These are phyloP conservation scores for Vesta saturnalis DNA, from an alignment of 2,888 invertebrate genomes.

Conservation along the genomic window DNA sequence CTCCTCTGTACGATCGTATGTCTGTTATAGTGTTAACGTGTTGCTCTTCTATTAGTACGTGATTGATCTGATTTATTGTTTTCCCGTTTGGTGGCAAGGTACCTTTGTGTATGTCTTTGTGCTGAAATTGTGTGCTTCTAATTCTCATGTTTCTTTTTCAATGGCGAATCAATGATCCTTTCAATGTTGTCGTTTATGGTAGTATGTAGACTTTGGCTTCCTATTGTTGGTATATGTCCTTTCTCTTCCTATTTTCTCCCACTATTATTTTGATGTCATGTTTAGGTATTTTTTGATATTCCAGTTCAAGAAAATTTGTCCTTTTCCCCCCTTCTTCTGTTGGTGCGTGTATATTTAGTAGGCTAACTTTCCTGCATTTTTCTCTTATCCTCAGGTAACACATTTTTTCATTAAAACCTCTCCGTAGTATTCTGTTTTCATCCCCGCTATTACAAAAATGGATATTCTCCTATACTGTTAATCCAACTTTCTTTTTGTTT, in stretches of 20 bases:
- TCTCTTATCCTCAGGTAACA: too few relatives aligned
- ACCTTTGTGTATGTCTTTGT: neutral
- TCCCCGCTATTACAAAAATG: too few relatives aligned
- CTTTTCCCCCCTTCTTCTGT: too few relatives aligned
- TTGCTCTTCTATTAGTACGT: too few relatives aligned
- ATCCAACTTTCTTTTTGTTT: neutral
- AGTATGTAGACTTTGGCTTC: neutral
- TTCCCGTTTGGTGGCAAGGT: neutral
- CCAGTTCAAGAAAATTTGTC: neutral
- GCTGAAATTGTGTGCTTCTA: neutral
- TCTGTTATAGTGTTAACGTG: neutral
- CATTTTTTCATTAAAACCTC: too few relatives aligned
- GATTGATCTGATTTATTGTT: neutral
- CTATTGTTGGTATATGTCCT: too few relatives aligned
- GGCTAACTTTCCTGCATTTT: too few relatives aligned
- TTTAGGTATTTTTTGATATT: neutral
- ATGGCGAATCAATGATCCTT: neutral
- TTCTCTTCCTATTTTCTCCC: neutral
- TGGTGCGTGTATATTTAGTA: too few relatives aligned
- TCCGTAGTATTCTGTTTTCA: too few relatives aligned
- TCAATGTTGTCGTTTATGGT: neutral
- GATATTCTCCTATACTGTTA: neutral
- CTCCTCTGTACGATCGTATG: neutral
- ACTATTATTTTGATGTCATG: neutral
- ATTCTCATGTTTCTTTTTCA: neutral